Evolutionary conservation across 2,888 invertebrate species (phyloP), one percentile per base, ranked within the genome.

Genomic region (Stegana nigrithorax): DNA sequence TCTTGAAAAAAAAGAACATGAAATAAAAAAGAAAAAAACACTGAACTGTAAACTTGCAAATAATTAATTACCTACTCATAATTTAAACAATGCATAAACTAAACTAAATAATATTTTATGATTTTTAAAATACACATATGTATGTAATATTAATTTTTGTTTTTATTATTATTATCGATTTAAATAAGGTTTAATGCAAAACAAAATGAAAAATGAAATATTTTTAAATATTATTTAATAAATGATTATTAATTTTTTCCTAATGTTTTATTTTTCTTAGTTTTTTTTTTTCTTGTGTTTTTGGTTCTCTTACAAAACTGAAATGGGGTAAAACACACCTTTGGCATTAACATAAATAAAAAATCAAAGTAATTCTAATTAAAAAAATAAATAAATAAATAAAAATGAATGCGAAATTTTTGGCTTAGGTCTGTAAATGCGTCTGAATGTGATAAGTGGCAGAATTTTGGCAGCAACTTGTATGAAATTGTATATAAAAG

Each of bases 151-250:
- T 53, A 53, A 53, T 32, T 53, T 60, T 60, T 60, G 59, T 60
- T 60, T 60, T 60, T 60, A 42, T 58, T 39, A 32, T 55, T 57
- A 57, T 42, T 19, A 23, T 23, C 21, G 47, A 47, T 14, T 57
- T 39, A 42, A 44, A 5, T 44, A 42, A 57, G 42, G 57, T 29
- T 25, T 21, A 39, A 36, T 36, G n/a, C 27, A 32, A 61, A 44
- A 42, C 17, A 58, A 29, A 44, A 39, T 59, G 65, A 64, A 67
- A 71, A 73, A 65, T 64, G 67, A 69, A 61, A 72, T 72, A 72
- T 75, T 75, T 78, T 78, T 74, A 62, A 64, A 66, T 67, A 72
- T 78, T 78, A 78, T 75, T 75, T 76, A 76, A 72, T 67, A 69
- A 69, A 55, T n/a, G 53, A 55, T 32, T 55, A 55, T 67, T 65